Base-by-base conservation (phyloP, 2,113 vertebrate species). In the Megaptera novaeangliae region DNA sequence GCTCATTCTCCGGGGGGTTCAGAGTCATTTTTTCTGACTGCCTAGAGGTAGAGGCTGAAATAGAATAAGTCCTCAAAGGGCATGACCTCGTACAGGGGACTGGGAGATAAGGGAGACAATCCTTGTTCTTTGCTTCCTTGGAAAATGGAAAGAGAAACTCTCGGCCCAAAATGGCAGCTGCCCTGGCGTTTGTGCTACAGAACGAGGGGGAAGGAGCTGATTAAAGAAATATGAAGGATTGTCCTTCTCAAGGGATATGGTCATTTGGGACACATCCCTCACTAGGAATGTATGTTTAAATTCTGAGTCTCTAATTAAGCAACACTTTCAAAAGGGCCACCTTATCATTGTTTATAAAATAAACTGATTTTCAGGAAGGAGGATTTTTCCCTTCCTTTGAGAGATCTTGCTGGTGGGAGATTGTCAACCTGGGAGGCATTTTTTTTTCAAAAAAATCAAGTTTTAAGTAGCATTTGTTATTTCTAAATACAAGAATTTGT, bases 1-100 rank as follows among this genome's bases (percentile, higher is more conserved):
- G 98, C 88, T 95, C 86, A 68, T 94, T 97, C 91, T 96, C 66
- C 69, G 96, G 72, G 81, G 71, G 95, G 59, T 77, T 97, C 31
- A 46, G 84, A 88, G 36, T 94, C 57, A 81, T 89, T 49, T 95
- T 95, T 89, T 93, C 93, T 88, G 85, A 91, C 77, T 91, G 77
- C 69, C 57, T 77, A 78, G 64, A 95, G 92, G 81, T 88, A 46
- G 77, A 91, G 82, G 44, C 86, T 97, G 89, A 98, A 97, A 96
- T 61, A 75, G 90, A 96, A 3, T 83, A 96, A 95, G 68, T 75
- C n/a, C 49, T 95, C 41, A 49, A 66, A 80, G 93, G 93, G 61
- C 69, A 96, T 41, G 78, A 89, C 44, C 77, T 95, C 84, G 91
- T 84, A 68, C 5, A 87, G 63, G 85, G 72, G 23, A 44, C 11